Evolutionary conservation across 2,888 invertebrate species (phyloP), one percentile per base, ranked within the genome.

Genomic region (Steromphala cineraria): DNA sequence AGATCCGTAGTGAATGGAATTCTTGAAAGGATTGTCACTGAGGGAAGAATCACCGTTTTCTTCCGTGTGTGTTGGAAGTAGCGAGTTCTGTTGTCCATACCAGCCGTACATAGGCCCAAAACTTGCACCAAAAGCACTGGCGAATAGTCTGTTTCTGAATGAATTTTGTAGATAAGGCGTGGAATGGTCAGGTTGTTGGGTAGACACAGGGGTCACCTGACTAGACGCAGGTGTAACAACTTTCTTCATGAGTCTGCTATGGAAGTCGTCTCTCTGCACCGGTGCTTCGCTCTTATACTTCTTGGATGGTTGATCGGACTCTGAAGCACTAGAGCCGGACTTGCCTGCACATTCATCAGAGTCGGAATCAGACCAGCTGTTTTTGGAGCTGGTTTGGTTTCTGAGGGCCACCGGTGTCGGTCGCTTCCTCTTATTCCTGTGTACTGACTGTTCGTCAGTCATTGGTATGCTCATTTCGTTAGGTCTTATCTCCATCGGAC

Each of bases 391-490:
- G 5, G 74, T 40, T 15, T 81, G 81, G n/a, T 84, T 82, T 7
- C 85, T 76, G 13, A 84, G 74, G 53, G 79, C 75, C 10, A 82
- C 80, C 7, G 85, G 81, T 17, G 80, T 80, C 24, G 80, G 81
- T 40, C 85, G 52, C 53, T 85, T 85, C 36, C 85, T 76, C 53
- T 80, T 82, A 53, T 84, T 83, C 36, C 71, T 46, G 10, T 31
- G 53, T 28, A 67, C n/a, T 28, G 62, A 46, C 24, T 78, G 71
- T 15, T 81, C 78, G 7, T 46, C 46, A 4, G 46, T 46, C 10
- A 10, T 10, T 13, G 46, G 46, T 46, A 46, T 24, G 67, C 28
- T 19, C 28, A 56, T 24, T 10, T 78, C 62, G 28, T 40, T 52
- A 75, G 62, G 75, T 53, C 80, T 55, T 52, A 21, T 7, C 24